Evolutionary conservation across 2,888 invertebrate genomes (phyloP).

Genomic region (Mythimna pallens): DNA sequence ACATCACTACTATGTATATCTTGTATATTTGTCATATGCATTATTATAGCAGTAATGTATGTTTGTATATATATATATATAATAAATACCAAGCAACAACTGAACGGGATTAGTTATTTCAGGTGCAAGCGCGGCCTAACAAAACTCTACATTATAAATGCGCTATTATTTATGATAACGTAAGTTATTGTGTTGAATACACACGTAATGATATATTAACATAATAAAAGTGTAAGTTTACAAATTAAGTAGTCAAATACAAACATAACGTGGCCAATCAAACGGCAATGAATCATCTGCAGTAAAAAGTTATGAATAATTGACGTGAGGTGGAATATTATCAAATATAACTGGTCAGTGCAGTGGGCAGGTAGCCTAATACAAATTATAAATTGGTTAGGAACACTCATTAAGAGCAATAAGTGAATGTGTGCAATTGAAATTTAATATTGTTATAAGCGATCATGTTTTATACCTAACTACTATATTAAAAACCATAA

Average conservation of each 20-base stretch:
- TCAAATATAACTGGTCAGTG: slow-evolving; percentile 10
- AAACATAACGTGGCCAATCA: slow-evolving; percentile 37
- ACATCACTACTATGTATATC: too few relatives aligned
- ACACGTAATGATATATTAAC: slow-evolving; percentile 20
- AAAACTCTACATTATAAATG: background rate
- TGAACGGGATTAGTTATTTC: background rate
- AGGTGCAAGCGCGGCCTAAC: background rate
- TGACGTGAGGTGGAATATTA: slow-evolving; percentile 8
- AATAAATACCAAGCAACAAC: too few relatives aligned
- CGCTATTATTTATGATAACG: slow-evolving; percentile 2
- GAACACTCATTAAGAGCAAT: background rate
- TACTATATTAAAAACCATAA: too few relatives aligned
- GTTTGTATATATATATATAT: too few relatives aligned
- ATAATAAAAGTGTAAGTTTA: slow-evolving; percentile 18
- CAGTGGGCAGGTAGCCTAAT: background rate
- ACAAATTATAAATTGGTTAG: background rate
- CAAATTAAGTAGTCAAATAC: slow-evolving; percentile 31
- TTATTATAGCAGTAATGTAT: too few relatives aligned
- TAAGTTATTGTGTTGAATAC: background rate
- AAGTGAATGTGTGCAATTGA: background rate
- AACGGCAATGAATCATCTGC: slow-evolving; percentile 29
- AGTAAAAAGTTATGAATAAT: slow-evolving; percentile 31
- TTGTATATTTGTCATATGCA: too few relatives aligned
- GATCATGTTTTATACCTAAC: background rate
- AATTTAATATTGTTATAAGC: background rate